A percentile compares a stretch with the other conserved stretches of the same genome.
These are phyloP conservation scores for Ganaspis brasiliensis DNA, from an alignment of 2,888 invertebrate genomes.

Conservation along the genomic window DNA sequence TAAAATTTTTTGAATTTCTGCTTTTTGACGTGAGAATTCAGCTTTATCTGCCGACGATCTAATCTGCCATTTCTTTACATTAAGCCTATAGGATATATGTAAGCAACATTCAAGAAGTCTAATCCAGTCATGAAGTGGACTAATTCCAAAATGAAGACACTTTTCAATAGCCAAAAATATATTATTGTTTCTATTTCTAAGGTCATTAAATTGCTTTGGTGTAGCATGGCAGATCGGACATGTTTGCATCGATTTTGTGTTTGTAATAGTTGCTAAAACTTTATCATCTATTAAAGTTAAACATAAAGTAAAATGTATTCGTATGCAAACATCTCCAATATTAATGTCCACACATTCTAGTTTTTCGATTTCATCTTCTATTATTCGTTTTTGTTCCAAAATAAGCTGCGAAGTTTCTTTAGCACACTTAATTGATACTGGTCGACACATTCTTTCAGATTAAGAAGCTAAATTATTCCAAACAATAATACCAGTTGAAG, in stretches of 20 bases:
- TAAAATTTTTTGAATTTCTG: neutral
- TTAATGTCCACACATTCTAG: neutral
- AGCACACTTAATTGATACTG: neutral
- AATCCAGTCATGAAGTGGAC: too few relatives aligned
- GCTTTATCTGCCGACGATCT: neutral
- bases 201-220: slow-evolving; percentile 41
- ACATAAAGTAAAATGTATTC: slow-evolving; percentile 19
- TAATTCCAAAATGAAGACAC: too few relatives aligned
- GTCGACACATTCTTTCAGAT: too few relatives aligned
- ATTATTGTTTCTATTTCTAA: too few relatives aligned
- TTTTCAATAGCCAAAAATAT: too few relatives aligned
- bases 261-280: slow-evolving; percentile 43
- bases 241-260: slow-evolving; percentile 18
- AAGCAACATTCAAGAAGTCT: too few relatives aligned
- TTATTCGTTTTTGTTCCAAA: neutral
- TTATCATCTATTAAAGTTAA: slow-evolving; percentile 33
- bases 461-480: neutral
- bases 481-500: neutral
- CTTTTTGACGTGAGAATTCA: neutral
- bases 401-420: neutral
- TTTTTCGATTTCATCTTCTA: neutral
- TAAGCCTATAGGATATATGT: neutral
- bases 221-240: slow-evolving; percentile 6
- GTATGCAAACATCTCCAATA: neutral
- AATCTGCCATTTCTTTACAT: neutral